Percentiles rank a stretch among this genome's conserved stretches.
phyloP scores from a whole-genome alignment of 2,888 invertebrate genomes.

The Gibbula magus region DNA sequence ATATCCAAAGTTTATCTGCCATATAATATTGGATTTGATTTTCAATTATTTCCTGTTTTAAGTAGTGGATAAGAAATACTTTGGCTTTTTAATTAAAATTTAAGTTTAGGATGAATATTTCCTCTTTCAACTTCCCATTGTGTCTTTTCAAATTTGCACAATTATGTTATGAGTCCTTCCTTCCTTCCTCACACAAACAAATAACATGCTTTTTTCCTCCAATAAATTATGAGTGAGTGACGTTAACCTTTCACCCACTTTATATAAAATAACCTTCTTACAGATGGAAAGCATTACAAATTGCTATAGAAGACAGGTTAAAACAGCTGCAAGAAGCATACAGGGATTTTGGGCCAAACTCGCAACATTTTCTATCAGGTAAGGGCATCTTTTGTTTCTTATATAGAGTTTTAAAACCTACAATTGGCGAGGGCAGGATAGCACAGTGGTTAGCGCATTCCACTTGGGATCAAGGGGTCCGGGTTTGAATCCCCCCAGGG shows the following conservation, averaged over 20 bases:
- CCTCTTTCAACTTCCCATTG: no score
- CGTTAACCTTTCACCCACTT: background rate
- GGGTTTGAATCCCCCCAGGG: no score
- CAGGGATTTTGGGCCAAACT: constrained; percentile 84
- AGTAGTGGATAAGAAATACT: no score
- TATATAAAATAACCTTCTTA: constrained; percentile 6
- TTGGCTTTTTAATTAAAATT: no score
- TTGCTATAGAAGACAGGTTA: constrained; percentile 86
- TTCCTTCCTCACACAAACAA: no score
- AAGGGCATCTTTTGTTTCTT: constrained; percentile 32
- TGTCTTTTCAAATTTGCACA: no score
- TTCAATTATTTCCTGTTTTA: no score
- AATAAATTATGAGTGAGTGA: background rate
- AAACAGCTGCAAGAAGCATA: constrained; percentile 89
- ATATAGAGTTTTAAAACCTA: background rate
- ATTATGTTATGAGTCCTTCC: no score
- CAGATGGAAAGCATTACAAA: constrained; percentile 90
- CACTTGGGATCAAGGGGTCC: background rate
- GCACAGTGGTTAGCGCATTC: background rate
- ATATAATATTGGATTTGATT: no score
- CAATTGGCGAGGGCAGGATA: background rate
- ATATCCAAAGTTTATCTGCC: no score
- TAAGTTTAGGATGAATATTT: no score
- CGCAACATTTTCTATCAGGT: constrained; percentile 77
- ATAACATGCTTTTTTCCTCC: no score